phyloP scores from a whole-genome alignment of 2,113 vertebrate genomes.

The Oxyura jamaicensis region DNA sequence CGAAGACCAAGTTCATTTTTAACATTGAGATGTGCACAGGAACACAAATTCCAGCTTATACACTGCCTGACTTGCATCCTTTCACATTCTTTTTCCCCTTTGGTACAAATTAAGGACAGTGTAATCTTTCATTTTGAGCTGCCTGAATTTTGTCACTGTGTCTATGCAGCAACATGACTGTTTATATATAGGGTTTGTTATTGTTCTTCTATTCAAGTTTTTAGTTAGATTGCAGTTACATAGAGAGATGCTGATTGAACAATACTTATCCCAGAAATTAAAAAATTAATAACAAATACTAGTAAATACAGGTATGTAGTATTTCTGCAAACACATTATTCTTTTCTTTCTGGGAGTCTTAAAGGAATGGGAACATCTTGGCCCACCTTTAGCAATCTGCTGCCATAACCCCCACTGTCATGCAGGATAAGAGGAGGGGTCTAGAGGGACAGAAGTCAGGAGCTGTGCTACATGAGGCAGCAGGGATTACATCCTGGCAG shows the following conservation, averaged over 20 bases:
- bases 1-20: neutral
- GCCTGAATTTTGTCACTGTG: neutral
- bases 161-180: neutral
- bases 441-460: neutral
- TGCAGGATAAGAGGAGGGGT: neutral
- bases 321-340: neutral
- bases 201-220: neutral
- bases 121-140: neutral
- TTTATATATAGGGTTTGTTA: neutral
- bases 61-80: neutral
- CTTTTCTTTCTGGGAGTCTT: neutral
- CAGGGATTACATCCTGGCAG: accelerated
- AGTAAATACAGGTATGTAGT: accelerated
- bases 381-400: neutral
- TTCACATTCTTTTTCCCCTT: neutral
- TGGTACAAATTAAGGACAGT: neutral
- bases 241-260: neutral
- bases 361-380: neutral
- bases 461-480: accelerated
- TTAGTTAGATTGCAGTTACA: neutral
- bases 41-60: neutral
- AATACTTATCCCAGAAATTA: neutral
- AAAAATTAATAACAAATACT: neutral
- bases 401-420: accelerated
- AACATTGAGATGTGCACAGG: neutral